Base-by-base conservation (phyloP, 2,888 invertebrate species). In the Operophtera brumata region DNA sequence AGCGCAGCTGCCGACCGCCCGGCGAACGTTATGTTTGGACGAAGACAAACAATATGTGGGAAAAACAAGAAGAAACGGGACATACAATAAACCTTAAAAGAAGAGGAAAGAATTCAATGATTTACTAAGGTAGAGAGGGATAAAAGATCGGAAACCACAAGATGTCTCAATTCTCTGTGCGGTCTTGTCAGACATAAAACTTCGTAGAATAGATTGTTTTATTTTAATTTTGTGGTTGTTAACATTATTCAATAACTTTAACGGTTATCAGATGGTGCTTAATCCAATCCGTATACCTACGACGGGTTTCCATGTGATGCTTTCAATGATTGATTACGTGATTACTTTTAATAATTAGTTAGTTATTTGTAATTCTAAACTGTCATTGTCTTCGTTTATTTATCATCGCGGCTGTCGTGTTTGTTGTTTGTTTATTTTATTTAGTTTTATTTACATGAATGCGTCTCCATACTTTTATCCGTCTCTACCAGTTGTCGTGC, bases 81-180 rank as follows among this genome's bases (percentile, higher is more conserved):
- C 71, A 71, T 67, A 74, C 69, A 61, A 76, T 78, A 75, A 80
- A 81, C 79, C 76, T 77, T 75, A 39, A 77, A 76, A 78, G 88
- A 89, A 79, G 79, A 82, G 86, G 86, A 88, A 80, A 77, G 86
- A 78, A 71, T 70, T 69, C 64, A 69, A 66, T 69, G 63, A 63
- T 72, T 66, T 63, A 57, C 58, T 67, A 65, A 65, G 88, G 68
- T 66, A 67, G 79, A 90, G 80, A 82, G 82, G 75, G 90, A 90
- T 73, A 76, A 66, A 70, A 71, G 80, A 88, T 89, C 87, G 87
- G 87, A 90, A 90, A 90, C 90, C 88, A 89, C 90, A 89, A 88
- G 89, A 90, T 89, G 88, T 90, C 90, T 90, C 86, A 90, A 90
- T 90, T 89, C 90, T 78, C 82, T 88, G 89, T 88, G 90, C 85